phyloP scores from a whole-genome alignment of 2,113 vertebrate genomes.

The Leptobrachium ailaonicum region DNA sequence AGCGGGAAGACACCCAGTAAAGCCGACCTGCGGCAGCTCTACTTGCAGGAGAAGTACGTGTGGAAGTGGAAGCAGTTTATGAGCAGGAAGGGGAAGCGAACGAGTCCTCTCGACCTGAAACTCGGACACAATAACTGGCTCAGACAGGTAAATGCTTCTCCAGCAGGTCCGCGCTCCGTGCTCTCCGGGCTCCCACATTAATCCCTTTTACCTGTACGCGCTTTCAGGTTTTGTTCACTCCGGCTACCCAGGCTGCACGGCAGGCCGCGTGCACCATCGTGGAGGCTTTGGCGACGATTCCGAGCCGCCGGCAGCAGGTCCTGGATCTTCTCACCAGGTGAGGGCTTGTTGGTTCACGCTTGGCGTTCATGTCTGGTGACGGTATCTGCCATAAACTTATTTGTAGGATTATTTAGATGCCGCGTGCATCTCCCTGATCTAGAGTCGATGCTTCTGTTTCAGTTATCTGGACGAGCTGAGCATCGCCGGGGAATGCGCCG shows the following conservation, averaged over 20 bases:
- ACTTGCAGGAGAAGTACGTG: constrained; percentile 90
- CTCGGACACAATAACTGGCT: constrained; percentile 98
- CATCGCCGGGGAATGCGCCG: constrained; percentile 91
- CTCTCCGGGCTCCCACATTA: neutral
- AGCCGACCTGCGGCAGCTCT: constrained; percentile 84
- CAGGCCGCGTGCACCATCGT: constrained; percentile 97
- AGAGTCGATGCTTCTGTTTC: neutral
- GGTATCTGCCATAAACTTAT: too few relatives aligned
- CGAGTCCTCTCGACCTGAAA: constrained; percentile 84
- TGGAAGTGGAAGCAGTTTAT: constrained; percentile 98
- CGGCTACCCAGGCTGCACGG: constrained; percentile 92
- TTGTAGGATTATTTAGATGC: neutral
- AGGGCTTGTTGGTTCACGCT: neutral
- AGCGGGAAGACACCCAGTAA: constrained; percentile 83
- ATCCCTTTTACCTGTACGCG: too few relatives aligned
- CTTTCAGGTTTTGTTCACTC: constrained; percentile 91
- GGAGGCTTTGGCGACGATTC: constrained; percentile 91
- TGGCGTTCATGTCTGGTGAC: too few relatives aligned
- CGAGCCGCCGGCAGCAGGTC: constrained; percentile 95
- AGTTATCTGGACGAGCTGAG: constrained; percentile 97
- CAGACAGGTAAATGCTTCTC: constrained; percentile 72
- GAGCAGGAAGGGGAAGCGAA: constrained; percentile 80
- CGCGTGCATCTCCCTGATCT: neutral
- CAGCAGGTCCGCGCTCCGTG: neutral
- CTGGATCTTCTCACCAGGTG: constrained; percentile 96